Evolutionary conservation across 1,140 invertebrate species (phyloP), one percentile per base, ranked within the genome.

Genomic region (Pogonus chalceus): DNA sequence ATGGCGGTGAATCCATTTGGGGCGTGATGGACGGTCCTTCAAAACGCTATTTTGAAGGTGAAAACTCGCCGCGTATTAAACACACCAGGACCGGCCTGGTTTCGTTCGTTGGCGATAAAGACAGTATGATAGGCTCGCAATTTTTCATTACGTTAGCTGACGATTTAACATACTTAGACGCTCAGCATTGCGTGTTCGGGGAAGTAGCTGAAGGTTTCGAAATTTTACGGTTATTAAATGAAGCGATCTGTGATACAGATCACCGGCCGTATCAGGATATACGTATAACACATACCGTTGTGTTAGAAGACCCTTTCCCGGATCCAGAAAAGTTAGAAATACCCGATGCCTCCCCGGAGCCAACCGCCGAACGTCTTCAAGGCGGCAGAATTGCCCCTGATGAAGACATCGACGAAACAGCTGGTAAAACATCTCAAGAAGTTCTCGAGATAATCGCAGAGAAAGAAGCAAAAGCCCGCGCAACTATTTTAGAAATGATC

Each of bases 401-500:
- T 74, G 95, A 99, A 76, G 86, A 88, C 47, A 85, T 98, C 53
- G 90, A 98, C 73, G 95, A 98, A 62, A 86, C 83, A 12, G 80
- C 85, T 58, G 95, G 91, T 0, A 88, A 87, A 74, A 82, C 81
- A 22, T 73, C 78, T 48, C 82, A 85, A 65, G 90, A 99, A 76
- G 78, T 98, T 50, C 80, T 83, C 53, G 92, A 98, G 75, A 80
- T 93, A 65, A 78, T 90, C 56, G 85, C 91, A 63, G 85, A 93
- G 50, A 87, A 89, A 60, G 96, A 99, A 74, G 95, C 94, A 0
- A 91, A 92, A 75, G 92, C 96, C 16, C 78, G 94, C 63, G 96
- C 97, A 7, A 96, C 96, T 18, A 94, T 99, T 60, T 75, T 99
- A 35, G 96, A 99, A 80, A 98, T 99, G 76, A 91, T 99, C 26